These are phyloP conservation scores for Pollenia griseotomentosa DNA, from an alignment of 2,888 invertebrate species.

Conservation along the genomic window DNA sequence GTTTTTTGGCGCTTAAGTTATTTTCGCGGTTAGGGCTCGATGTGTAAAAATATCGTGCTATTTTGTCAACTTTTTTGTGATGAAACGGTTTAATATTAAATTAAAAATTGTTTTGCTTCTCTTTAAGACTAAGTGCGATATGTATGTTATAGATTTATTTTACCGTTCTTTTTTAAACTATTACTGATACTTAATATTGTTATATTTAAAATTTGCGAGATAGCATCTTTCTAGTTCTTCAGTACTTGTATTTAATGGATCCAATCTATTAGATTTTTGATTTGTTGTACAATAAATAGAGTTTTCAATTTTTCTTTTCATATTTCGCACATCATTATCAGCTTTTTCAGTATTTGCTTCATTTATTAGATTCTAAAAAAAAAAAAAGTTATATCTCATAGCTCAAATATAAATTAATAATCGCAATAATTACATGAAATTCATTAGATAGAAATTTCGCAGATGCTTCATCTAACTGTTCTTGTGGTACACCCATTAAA, in stretches of 20 bases:
- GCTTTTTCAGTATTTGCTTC: constrained; percentile 78
- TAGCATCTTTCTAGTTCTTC: background rate
- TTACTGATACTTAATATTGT: too few species aligned
- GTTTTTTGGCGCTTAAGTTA: too few species aligned
- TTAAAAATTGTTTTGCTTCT: too few species aligned
- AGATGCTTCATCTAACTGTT: constrained; percentile 75
- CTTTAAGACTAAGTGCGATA: too few species aligned
- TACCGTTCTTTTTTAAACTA: background rate
- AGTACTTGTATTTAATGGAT: constrained; percentile 68
- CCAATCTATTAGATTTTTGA: constrained; percentile 49
- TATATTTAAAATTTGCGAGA: background rate
- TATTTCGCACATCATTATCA: constrained; percentile 74
- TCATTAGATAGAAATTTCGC: constrained; percentile 78
- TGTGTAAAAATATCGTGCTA: too few species aligned
- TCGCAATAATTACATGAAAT: constrained; percentile 77
- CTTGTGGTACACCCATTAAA: constrained; percentile 80
- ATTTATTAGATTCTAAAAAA: constrained; percentile 77
- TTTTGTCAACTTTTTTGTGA: too few species aligned
- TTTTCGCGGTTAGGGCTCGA: too few species aligned
- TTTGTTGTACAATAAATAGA: background rate
- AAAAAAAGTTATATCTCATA: constrained; percentile 32
- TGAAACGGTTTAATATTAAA: too few species aligned
- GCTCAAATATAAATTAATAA: background rate
- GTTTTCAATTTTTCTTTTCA: constrained; percentile 74
- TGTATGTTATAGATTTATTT: background rate